A percentile compares a stretch with the other conserved stretches of the same genome.
Conservation (phyloP, 2,113 vertebrate genomes). For the Tautogolabrus adspersus region DNA sequence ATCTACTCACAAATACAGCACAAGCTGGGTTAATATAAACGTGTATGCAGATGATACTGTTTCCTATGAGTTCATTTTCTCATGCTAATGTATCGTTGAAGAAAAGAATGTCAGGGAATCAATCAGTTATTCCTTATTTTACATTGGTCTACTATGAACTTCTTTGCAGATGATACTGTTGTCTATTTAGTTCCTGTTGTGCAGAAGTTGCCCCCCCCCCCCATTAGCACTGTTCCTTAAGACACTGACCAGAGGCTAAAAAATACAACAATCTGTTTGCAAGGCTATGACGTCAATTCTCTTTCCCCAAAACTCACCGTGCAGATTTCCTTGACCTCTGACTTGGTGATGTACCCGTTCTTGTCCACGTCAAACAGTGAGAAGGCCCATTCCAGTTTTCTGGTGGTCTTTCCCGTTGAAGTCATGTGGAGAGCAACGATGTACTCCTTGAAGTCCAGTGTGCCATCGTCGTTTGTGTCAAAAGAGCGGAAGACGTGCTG, state of each 20-base stretch:
- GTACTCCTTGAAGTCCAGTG: constrained; percentile 84
- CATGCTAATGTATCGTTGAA: no score
- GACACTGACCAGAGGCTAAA: not conserved
- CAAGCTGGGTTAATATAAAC: no score
- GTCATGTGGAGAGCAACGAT: constrained; percentile 84
- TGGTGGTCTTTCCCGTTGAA: constrained; percentile 76
- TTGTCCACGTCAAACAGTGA: constrained; percentile 96
- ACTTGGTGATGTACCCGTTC: constrained; percentile 95
- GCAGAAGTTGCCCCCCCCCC: no score
- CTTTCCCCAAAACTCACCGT: constrained; percentile 78
- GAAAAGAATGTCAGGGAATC: no score
- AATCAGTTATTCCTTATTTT: no score
- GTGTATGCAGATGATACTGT: no score
- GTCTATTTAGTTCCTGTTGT: not conserved
- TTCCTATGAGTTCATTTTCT: no score
- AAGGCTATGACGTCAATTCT: not conserved
- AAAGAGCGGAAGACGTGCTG: constrained; percentile 83
- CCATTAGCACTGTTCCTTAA: not conserved
- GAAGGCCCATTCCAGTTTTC: constrained; percentile 89
- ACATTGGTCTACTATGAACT: not conserved
- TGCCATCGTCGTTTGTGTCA: constrained; percentile 81
- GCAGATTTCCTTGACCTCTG: constrained; percentile 95
- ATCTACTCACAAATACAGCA: no score
- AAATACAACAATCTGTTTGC: no score
- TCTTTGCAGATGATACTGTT: constrained; percentile 15